These are phyloP conservation scores for Poeciliopsis retropinna DNA, from an alignment of 2,113 vertebrate genomes.

Conservation along the genomic window DNA sequence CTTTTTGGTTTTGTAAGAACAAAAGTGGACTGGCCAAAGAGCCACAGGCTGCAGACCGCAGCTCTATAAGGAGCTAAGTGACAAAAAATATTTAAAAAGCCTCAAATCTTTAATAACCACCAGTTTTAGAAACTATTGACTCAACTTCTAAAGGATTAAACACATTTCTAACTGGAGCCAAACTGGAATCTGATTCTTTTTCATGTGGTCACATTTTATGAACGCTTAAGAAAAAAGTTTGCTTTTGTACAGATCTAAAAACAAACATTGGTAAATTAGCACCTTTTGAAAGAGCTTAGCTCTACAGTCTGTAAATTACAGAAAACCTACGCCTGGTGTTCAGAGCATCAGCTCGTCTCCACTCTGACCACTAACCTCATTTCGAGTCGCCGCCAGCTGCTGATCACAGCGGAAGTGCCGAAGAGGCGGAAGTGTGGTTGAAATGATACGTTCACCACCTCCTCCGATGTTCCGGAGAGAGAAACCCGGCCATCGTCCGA, in stretches of 20 bases:
- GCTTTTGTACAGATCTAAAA: not conserved
- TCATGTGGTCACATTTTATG: not conserved
- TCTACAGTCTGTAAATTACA: not conserved
- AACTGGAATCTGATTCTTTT: no score
- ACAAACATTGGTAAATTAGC: not conserved
- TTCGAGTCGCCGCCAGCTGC: constrained; percentile 19
- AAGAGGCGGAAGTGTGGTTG: not conserved
- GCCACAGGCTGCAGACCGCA: no score
- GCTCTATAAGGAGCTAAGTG: not conserved
- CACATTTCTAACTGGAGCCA: no score
- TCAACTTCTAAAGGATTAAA: no score
- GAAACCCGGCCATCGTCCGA: no score
- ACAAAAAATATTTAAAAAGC: not conserved
- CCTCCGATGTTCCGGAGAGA: not conserved
- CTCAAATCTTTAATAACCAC: not conserved
- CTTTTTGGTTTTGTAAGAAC: no score
- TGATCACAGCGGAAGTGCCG: constrained; percentile 15
- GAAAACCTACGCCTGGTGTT: no score
- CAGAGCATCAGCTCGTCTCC: not conserved
- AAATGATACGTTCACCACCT: constrained; percentile 26
- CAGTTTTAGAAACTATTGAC: not conserved
- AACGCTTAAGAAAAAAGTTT: not conserved
- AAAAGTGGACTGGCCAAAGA: no score
- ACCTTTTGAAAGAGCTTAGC: no score
- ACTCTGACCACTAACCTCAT: not conserved